These are phyloP conservation scores for Eutrigla gurnardus DNA, from an alignment of 2,797 vertebrate species.

Conservation along the genomic window DNA sequence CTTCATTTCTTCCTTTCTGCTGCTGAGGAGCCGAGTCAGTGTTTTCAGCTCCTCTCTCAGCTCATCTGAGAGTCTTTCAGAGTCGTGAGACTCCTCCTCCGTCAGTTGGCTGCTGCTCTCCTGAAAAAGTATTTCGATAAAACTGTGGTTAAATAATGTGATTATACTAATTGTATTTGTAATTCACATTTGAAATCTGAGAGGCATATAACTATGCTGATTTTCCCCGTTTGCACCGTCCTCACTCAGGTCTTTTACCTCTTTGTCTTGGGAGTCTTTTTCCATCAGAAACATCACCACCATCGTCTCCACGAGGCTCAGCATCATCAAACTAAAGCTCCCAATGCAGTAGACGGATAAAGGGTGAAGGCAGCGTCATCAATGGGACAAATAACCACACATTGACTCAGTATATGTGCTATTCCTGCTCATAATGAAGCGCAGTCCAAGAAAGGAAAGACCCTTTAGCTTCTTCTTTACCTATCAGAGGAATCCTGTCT, in stretches of 20 bases:
- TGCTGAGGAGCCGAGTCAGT: slow-evolving; percentile 5
- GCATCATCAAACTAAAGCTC: slow-evolving; percentile 77
- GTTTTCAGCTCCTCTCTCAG: slow-evolving; percentile 26
- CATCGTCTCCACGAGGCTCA: slow-evolving; percentile 77
- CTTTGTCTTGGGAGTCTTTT: slow-evolving; percentile 38
- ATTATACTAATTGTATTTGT: neutral
- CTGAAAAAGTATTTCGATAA: slow-evolving; percentile 9
- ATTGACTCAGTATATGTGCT: neutral
- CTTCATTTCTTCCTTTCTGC: neutral
- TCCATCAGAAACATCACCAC: slow-evolving; percentile 70
- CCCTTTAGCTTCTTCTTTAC: slow-evolving; percentile 51
- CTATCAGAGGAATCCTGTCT: slow-evolving; percentile 76
- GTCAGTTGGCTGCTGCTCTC: neutral
- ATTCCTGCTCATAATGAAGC: neutral
- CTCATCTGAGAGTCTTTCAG: slow-evolving; percentile 24
- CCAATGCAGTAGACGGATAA: slow-evolving; percentile 78
- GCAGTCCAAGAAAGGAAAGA: neutral
- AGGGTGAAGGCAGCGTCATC: neutral
- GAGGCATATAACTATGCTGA: no score
- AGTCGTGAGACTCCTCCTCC: neutral
- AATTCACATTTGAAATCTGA: neutral
- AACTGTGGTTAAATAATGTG: neutral
- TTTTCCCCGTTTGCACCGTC: neutral
- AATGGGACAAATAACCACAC: neutral
- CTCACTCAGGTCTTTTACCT: neutral